These are phyloP conservation scores for Periparus ater DNA, from an alignment of 2,797 vertebrate species.

Conservation along the genomic window DNA sequence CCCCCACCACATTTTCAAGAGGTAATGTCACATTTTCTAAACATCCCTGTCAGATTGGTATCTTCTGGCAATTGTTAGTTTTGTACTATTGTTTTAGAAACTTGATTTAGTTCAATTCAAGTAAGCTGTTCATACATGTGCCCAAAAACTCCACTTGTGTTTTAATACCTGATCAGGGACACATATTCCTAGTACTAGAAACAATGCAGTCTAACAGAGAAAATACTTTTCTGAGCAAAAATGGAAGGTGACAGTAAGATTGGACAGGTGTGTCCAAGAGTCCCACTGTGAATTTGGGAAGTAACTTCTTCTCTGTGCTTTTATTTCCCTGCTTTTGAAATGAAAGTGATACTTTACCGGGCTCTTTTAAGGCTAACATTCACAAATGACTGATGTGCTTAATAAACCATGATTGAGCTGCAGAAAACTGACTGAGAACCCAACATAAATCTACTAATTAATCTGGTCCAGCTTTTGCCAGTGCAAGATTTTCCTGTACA, in stretches of 20 bases:
- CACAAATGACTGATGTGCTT: not conserved
- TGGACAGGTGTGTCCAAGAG: not conserved
- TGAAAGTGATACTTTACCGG: not conserved
- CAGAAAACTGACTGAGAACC: not conserved
- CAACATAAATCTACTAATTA: conserved; percentile 6
- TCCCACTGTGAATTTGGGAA: not conserved
- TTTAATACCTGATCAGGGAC: not conserved
- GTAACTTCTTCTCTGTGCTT: not conserved
- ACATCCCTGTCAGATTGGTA: not conserved
- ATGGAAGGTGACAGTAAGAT: not conserved
- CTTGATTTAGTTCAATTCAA: not conserved
- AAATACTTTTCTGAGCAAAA: not conserved
- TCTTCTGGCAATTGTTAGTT: not conserved
- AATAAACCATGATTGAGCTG: not conserved
- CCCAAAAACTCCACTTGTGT: not conserved
- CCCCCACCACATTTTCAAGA: not conserved
- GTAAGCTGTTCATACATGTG: not conserved
- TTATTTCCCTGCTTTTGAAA: not conserved
- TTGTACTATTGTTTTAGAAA: not conserved
- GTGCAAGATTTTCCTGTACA: not conserved
- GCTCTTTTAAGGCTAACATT: not conserved
- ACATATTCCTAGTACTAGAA: not conserved
- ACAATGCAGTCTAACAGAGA: not conserved
- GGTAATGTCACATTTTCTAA: not conserved
- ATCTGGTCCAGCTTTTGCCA: not conserved